phyloP scores from a whole-genome alignment of 2,113 vertebrate species.

The Chamaetylas fuelleborni region DNA sequence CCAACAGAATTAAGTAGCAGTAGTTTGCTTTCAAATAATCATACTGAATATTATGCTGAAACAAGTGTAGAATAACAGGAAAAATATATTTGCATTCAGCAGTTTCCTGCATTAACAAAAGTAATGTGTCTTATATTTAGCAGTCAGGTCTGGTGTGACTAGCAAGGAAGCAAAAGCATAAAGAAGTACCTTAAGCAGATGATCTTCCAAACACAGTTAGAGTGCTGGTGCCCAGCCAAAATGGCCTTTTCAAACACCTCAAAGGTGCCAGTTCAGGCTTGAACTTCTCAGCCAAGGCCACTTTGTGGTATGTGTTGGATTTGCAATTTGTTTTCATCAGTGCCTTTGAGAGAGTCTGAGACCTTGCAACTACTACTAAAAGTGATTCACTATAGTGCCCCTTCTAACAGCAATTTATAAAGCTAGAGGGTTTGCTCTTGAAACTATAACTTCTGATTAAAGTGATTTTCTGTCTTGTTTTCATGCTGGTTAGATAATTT shows the following conservation, averaged over 20 bases:
- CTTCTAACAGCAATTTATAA: neutral
- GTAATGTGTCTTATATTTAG: neutral
- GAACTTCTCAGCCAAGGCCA: neutral
- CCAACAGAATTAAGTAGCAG: neutral
- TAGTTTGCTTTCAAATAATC: neutral
- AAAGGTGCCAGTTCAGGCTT: neutral
- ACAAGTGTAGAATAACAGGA: neutral
- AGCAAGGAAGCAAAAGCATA: neutral
- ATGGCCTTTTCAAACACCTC: neutral
- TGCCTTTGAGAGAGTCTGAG: neutral
- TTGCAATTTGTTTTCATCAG: neutral
- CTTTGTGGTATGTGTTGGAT: neutral
- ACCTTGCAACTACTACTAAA: neutral
- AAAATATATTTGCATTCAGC: neutral
- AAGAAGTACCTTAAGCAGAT: neutral
- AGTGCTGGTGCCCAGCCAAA: neutral
- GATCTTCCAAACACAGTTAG: neutral
- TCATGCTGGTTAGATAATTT: neutral
- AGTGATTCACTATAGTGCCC: neutral
- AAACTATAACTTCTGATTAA: neutral
- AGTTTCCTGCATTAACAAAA: neutral
- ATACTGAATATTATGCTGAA: neutral
- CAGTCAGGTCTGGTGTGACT: rapidly evolving
- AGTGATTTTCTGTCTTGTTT: neutral
- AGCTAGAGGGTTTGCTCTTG: neutral